Evolutionary conservation across 2,888 invertebrate genomes (phyloP).

Genomic region (Branchellion lobata): DNA sequence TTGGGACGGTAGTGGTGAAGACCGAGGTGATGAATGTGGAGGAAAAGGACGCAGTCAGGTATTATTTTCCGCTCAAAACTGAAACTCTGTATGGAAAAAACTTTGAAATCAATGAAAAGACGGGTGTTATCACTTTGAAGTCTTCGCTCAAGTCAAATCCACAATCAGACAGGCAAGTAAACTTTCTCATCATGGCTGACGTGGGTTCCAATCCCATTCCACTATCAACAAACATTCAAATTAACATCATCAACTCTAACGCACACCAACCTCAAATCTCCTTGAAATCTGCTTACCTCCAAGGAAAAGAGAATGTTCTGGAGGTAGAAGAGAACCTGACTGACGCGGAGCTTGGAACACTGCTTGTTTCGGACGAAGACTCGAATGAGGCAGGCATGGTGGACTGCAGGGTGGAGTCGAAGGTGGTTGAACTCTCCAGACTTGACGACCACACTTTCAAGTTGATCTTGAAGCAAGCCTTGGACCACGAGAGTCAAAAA

Average conservation of each 20-base stretch:
- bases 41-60: neutral
- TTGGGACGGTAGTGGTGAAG: neutral
- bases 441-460: constrained; percentile 8
- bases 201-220: constrained; percentile 15
- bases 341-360: neutral
- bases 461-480: neutral
- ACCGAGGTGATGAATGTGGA: neutral
- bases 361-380: constrained; percentile 9
- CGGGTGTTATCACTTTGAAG: constrained; percentile 24
- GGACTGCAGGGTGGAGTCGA: constrained; percentile 9
- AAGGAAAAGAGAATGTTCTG: neutral
- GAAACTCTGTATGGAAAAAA: constrained; percentile 13
- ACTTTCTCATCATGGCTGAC: constrained; percentile 26
- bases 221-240: neutral
- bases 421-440: neutral
- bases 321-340: constrained; percentile 26
- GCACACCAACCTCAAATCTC: constrained; percentile 13
- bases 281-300: neutral
- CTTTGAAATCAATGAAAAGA: constrained; percentile 12
- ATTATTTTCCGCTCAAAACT: constrained; percentile 29
- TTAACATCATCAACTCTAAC: constrained; percentile 25
- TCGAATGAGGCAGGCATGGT: constrained; percentile 16
- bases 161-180: neutral
- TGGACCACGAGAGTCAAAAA: constrained; percentile 13
- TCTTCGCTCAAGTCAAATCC: neutral